phyloP scores from a whole-genome alignment of 2,113 vertebrate genomes.

The Oncorhynchus gorbuscha region DNA sequence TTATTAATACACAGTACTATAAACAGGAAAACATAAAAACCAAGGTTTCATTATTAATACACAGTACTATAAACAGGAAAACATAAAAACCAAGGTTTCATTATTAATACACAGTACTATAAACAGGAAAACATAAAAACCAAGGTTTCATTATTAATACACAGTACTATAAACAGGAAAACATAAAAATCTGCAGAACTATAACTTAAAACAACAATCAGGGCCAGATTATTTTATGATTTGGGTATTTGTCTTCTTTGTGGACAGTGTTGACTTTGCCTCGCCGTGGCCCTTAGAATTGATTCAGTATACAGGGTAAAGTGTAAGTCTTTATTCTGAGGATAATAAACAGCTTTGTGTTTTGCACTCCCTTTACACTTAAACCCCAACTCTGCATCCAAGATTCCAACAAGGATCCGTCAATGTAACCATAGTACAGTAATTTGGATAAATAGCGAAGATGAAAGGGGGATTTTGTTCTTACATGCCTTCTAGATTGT shows the following conservation, averaged over 20 bases:
- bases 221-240: constrained; percentile 18
- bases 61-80: too few species aligned
- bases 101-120: too few species aligned
- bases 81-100: too few species aligned
- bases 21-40: constrained; percentile 41
- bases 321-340: constrained; percentile 48
- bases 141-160: too few species aligned
- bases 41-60: too few species aligned
- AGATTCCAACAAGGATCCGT: constrained; percentile 58
- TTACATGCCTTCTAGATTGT: constrained; percentile 63
- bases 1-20: constrained; percentile 40
- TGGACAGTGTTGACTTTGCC: constrained; percentile 32
- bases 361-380: constrained; percentile 52
- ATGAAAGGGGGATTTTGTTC: constrained; percentile 64
- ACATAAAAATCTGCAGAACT: background rate
- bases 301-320: constrained; percentile 49
- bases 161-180: constrained; percentile 5
- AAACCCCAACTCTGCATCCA: constrained; percentile 49
- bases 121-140: too few species aligned
- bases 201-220: constrained; percentile 29
- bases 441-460: constrained; percentile 64
- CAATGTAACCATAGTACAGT: constrained; percentile 58
- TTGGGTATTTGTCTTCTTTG: constrained; percentile 25
- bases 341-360: constrained; percentile 57
- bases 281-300: constrained; percentile 40